Evolutionary conservation across 2,888 invertebrate species (phyloP), one percentile per base, ranked within the genome.

Genomic region (Synanthedon myopaeformis): DNA sequence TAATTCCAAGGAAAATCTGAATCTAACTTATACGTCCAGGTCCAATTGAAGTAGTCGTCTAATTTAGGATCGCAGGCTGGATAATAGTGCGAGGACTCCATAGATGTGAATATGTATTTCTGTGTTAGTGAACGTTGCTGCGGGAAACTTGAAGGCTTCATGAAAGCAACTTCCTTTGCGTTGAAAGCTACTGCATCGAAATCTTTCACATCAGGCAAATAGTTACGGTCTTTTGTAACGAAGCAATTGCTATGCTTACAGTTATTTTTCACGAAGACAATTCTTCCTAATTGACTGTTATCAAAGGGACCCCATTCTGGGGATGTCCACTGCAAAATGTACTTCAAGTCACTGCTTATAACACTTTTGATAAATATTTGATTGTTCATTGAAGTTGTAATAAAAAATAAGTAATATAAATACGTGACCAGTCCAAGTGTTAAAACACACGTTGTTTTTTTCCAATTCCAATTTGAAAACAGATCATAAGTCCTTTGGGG

Each of bases 11-110:
- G 60, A 2, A 76, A 62, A 56, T 82, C 78, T 1, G 81, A 81
- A 57, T 76, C 67, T 10, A 81, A 57, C 57, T 56, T 71, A 53
- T 70, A 82, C 0, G 80, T 80, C 71, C 76, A 76, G 0, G 81
- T 79, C 80, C 81, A 81, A 53, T 82, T 82, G 52, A 80, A 82
- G 55, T 65, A 77, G 3, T 59, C 58, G 48, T 84, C 64, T 1
- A 72, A 71, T n/a, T 50, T 54, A 3, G 59, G 45, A 6, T 63
- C 57, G 48, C 74, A 75, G 0, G 69, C 54, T 0, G 74, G 72
- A 56, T 78, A 79, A 52, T 74, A 62, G 3, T 67, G 64, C 4
- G 79, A 55, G 2, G 82, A 78, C 58, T 82, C 82, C 55, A 74
- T 75, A 12, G 65, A 68, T 5, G 68, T 74, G 52, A 76, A 81